Base-by-base conservation (phyloP, 2,113 vertebrate species). In the Notiomystis cincta region DNA sequence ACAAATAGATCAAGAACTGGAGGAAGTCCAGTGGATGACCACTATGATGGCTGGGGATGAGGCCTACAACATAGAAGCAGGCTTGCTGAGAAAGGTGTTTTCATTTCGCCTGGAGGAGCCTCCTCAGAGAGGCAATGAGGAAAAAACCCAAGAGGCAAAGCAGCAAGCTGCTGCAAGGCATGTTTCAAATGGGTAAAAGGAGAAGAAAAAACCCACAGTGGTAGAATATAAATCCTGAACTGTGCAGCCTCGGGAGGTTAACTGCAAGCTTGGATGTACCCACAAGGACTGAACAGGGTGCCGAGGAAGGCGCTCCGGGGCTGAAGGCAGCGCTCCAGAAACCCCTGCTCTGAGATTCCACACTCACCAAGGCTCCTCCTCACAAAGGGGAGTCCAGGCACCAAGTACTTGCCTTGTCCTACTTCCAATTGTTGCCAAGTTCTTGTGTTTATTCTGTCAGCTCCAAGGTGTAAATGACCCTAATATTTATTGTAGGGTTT, bases 251-350 rank as follows among this genome's bases (percentile, higher is more conserved):
- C 18, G 27, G 53, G 27, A 73, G 33, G 35, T 1, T 15, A 42
- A 7, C 10, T 47, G 20, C n/a, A 7, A 23, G 30, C 17, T 54
- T 23, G 47, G 47, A 53, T 15, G 25, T 10, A 37, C 18, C 35
- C 44, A 38, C 8, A 66, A 12, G 44, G 51, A 42, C 44, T 23
- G 25, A 48, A n/a, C 1, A 1, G 50, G 15, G 30, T 22, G 37
- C 57, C 2, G 1, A 62, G 58, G 47, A 87, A 54, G 5, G 2
- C 0, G 0, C 8, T 11, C 27, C 9, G 4, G 6, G 13, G 38
- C 37, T 38, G 37, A 42, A 48, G 50, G 3, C 38, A 38, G 23
- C 4, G 25, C 47, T 73, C 69, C 87, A n/a, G 21, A 54, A 88
- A 44, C 13, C 44, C 33, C 57, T 56, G 25, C 30, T 57, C 15